Conservation (phyloP, 1,140 invertebrate species). For the Odontomachus brunneus region DNA sequence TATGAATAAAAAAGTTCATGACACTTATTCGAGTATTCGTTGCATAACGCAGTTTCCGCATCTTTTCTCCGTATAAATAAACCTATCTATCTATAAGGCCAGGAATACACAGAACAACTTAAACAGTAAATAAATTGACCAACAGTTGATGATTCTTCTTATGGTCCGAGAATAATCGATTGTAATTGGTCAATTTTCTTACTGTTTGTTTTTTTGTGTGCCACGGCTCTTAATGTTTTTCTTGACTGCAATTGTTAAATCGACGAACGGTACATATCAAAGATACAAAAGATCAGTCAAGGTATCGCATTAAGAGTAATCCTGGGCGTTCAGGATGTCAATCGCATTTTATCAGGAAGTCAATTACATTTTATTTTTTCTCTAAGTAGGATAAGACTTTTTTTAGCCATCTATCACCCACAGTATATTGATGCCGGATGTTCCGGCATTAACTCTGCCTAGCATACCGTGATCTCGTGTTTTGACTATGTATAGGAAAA, state of each 20-base stretch:
- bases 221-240: too few species aligned
- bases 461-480: constrained; percentile 91
- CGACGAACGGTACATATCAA: background rate
- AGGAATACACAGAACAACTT: too few species aligned
- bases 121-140: too few species aligned
- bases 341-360: too few species aligned
- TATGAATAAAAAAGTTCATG: constrained; percentile 75
- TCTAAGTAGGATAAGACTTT: background rate
- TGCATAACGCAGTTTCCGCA: background rate
- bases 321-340: too few species aligned
- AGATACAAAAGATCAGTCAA: background rate
- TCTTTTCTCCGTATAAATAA: background rate
- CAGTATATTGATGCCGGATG: constrained; percentile 91
- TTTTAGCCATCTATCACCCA: constrained; percentile 89
- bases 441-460: constrained; percentile 91
- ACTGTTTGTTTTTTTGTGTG: too few species aligned
- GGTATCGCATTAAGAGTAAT: background rate
- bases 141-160: too few species aligned
- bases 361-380: background rate
- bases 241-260: constrained; percentile 22
- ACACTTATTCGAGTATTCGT: constrained; percentile 25
- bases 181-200: too few species aligned
- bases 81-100: background rate
- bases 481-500: constrained; percentile 92
- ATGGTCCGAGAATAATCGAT: too few species aligned